phyloP scores from a whole-genome alignment of 1,140 invertebrate species.

The Philotrypesis tridentata region DNA sequence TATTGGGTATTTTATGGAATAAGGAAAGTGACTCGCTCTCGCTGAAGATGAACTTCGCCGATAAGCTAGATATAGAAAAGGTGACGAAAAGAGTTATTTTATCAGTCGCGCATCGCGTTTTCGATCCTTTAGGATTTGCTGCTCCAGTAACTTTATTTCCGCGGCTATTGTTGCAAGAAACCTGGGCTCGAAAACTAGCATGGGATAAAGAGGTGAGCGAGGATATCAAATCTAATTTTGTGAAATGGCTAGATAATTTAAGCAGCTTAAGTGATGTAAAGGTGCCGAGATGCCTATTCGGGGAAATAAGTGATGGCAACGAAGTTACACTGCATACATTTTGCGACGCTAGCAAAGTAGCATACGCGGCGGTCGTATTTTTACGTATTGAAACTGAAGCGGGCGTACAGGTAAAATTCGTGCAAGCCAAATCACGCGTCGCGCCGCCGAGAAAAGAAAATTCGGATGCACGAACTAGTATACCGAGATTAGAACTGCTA shows the following conservation, averaged over 20 bases:
- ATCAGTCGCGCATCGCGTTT: constrained; percentile 53
- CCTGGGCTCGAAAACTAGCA: too few relatives aligned
- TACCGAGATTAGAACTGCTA: constrained; percentile 63
- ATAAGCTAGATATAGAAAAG: not conserved
- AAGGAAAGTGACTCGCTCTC: constrained; percentile 16
- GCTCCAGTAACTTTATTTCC: too few relatives aligned
- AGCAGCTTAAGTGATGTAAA: too few relatives aligned
- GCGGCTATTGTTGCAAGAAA: too few relatives aligned
- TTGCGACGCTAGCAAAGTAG: constrained; percentile 56
- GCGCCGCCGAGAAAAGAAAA: constrained; percentile 54
- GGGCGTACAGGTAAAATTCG: not conserved
- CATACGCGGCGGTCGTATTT: constrained; percentile 57
- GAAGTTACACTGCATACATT: not conserved
- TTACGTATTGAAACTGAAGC: constrained; percentile 4
- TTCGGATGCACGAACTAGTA: constrained; percentile 47
- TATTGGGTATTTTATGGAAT: constrained; percentile 41
- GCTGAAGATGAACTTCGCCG: not conserved
- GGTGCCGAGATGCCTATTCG: not conserved
- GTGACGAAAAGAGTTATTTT: constrained; percentile 52
- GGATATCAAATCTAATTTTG: too few relatives aligned
- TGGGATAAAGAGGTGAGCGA: too few relatives aligned
- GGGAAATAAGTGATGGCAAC: not conserved
- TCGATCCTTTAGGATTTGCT: too few relatives aligned
- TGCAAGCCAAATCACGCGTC: constrained; percentile 59
- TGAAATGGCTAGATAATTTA: too few relatives aligned